phyloP scores from a whole-genome alignment of 2,113 vertebrate species.

The Microtus pennsylvanicus region DNA sequence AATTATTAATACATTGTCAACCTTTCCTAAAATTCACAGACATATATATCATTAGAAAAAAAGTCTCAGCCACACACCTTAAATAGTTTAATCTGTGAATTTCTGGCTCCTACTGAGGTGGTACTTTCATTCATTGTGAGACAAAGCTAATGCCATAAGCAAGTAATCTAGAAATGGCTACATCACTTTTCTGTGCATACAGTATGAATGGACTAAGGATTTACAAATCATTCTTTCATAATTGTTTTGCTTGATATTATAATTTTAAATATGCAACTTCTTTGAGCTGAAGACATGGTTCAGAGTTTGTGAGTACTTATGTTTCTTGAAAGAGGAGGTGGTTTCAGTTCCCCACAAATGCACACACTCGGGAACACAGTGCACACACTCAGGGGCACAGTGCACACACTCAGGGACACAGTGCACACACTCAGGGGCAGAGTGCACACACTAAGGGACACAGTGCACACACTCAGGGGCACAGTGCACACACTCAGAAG shows the following conservation, averaged over 20 bases:
- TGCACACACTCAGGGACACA: no score
- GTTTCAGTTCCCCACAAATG: not conserved
- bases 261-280: not conserved
- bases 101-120: not conserved
- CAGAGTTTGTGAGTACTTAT: not conserved
- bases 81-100: not conserved
- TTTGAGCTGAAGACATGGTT: not conserved
- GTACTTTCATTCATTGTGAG: not conserved
- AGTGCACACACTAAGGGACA: not conserved
- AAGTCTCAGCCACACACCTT: not conserved
- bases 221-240: not conserved
- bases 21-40: not conserved
- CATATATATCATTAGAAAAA: not conserved
- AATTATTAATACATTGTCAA: not conserved
- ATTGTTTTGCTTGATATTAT: not conserved
- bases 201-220: no score
- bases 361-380: no score
- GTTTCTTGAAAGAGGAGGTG: not conserved
- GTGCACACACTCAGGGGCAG: no score
- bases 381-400: no score
- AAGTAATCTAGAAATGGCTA: not conserved
- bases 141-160: not conserved
- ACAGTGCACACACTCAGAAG: not conserved
- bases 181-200: not conserved
- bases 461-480: not conserved